Evolutionary conservation across 2,113 vertebrate species (phyloP), one percentile per base, ranked within the genome.

Genomic region (Oreocharis arfaki): DNA sequence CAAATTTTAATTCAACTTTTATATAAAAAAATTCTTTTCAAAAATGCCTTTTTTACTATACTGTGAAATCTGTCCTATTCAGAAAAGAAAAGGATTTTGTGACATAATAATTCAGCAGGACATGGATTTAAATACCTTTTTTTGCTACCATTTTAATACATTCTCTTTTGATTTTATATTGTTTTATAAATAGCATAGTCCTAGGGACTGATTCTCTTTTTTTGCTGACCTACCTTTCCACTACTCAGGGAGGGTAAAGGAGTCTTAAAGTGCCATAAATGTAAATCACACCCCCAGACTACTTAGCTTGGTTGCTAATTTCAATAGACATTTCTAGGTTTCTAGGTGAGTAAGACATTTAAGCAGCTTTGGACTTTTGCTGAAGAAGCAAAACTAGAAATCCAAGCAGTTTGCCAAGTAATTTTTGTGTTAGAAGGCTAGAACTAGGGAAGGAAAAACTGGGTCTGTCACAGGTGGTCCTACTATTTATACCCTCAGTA

Each of bases 291-390:
- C n/a, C 47, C 39, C n/a, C 12, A 78, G n/a, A 92, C 80, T 95
- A 64, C 70, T 91, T 89, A 93, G 33, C 56, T 78, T 73, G 21
- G 84, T 89, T 84, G 28, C 87, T 96, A 96, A 96, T 96, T 92
- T 95, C 80, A 57, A 5, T n/a, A 93, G 94, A 96, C 91, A 46
- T 94, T 95, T 96, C 95, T 95, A 83, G 90, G 92, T 97, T 96
- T 97, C 95, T 85, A 84, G 89, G 91, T 93, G 67, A 89, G 78
- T 53, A 82, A 92, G 71, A 53, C 74, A 80, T 91, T 91, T 74
- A 87, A 94, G 63, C 26, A 83, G 67, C 65, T 91, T 95, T 93
- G 55, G 78, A 39, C 71, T 95, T 85, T 5, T 61, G 35, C 91
- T 83, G 46, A 75, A 89, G 79, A 87, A 79, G 18, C 13, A 89